Percentiles rank a stretch among this genome's conserved stretches.
These are phyloP conservation scores for Smittia aterrima DNA, from an alignment of 2,888 invertebrate genomes.

Conservation along the genomic window DNA sequence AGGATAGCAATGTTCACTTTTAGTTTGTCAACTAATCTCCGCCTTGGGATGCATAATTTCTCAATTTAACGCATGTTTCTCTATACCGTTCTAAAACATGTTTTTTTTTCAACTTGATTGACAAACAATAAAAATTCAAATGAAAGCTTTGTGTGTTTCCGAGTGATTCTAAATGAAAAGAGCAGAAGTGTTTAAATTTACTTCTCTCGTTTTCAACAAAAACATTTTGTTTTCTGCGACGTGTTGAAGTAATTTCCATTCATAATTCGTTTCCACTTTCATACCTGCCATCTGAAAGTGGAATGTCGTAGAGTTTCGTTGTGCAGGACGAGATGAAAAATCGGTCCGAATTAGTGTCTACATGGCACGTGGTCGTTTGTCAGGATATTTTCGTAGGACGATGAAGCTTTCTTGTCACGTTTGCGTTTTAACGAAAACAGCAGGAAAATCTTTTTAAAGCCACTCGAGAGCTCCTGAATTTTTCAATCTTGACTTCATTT, in stretches of 20 bases:
- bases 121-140: not conserved
- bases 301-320: no score
- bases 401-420: conserved; percentile 12
- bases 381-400: not conserved
- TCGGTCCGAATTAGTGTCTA: conserved; percentile 1
- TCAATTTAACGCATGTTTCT: not conserved
- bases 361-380: conserved; percentile 14
- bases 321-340: conserved; percentile 18
- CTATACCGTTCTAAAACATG: not conserved
- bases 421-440: not conserved
- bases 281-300: no score
- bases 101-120: no score
- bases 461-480: not conserved
- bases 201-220: no score
- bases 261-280: no score
- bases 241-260: no score
- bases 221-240: no score
- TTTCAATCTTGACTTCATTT: not conserved
- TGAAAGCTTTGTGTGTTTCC: not conserved
- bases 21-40: not conserved
- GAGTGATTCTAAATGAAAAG: not conserved
- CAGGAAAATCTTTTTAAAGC: conserved; percentile 14
- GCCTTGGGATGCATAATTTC: not conserved
- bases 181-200: not conserved
- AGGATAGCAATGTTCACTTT: not conserved